Percentiles rank a stretch among this genome's conserved stretches.
Evolutionary conservation across 2,113 vertebrate genomes (phyloP).

Genomic region (Hydrochoerus hydrochaeris): DNA sequence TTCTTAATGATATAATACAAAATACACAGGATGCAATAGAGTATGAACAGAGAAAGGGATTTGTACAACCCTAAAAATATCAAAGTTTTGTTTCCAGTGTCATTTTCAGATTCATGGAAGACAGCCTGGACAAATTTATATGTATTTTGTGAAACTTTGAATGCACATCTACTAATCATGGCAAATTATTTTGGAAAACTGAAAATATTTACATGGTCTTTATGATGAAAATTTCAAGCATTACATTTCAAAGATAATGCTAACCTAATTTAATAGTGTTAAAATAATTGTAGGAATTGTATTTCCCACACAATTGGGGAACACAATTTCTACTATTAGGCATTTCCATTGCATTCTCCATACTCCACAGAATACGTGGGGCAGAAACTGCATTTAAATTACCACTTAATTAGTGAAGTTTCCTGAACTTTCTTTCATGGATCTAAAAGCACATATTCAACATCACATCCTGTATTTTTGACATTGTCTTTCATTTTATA

Average conservation of each 20-base stretch:
- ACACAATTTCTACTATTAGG: not conserved
- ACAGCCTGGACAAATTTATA: not conserved
- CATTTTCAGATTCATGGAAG: not conserved
- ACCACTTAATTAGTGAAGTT: slow-evolving; percentile 50
- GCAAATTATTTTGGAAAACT: slow-evolving; percentile 45
- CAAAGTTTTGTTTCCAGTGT: not conserved
- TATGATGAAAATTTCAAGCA: slow-evolving; percentile 38
- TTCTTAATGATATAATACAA: not conserved
- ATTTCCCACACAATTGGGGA: no score
- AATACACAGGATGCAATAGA: not conserved
- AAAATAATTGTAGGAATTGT: not conserved
- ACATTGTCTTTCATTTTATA: not conserved
- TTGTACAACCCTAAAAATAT: not conserved
- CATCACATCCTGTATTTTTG: not conserved
- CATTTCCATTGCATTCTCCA: not conserved
- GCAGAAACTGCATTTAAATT: slow-evolving; percentile 19
- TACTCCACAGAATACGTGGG: not conserved
- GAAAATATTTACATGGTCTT: slow-evolving; percentile 14
- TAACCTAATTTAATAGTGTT: slow-evolving; percentile 12
- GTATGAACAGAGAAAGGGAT: not conserved
- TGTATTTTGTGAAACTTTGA: not conserved
- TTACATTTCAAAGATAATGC: not conserved
- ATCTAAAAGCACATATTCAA: not conserved
- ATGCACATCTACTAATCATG: not conserved
- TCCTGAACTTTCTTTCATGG: slow-evolving; percentile 5